Conservation (phyloP, 2,113 vertebrate genomes). For the Willisornis vidua region DNA sequence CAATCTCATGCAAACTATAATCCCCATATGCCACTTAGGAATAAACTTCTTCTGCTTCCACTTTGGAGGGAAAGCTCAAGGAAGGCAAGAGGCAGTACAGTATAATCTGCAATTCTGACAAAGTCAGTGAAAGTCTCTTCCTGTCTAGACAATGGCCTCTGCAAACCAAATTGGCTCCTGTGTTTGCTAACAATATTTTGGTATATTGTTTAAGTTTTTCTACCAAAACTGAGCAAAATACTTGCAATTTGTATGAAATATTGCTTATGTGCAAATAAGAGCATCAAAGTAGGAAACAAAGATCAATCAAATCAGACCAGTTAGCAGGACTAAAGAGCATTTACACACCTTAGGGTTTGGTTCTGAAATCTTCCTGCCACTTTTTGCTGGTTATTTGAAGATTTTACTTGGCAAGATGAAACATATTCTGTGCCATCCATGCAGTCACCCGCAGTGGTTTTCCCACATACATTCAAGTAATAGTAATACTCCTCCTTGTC, state of each 20-base stretch:
- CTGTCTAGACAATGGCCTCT: neutral
- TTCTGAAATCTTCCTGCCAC: constrained; percentile 84
- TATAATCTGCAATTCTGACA: neutral
- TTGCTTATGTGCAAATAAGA: neutral
- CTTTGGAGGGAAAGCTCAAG: neutral
- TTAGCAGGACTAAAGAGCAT: neutral
- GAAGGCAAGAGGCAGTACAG: neutral
- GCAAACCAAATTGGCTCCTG: neutral
- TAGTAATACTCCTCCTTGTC: constrained; percentile 79
- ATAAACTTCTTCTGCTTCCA: neutral
- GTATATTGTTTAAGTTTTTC: neutral
- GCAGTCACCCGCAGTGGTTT: constrained; percentile 57
- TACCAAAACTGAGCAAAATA: neutral
- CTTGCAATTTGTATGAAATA: neutral
- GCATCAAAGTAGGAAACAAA: neutral
- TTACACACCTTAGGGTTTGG: constrained; percentile 87
- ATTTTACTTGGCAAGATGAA: constrained; percentile 88
- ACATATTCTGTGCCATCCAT: neutral
- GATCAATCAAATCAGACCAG: neutral
- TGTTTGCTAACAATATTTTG: neutral
- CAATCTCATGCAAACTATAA: neutral
- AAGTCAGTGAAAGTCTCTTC: neutral
- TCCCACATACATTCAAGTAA: constrained; percentile 88
- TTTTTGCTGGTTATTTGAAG: constrained; percentile 31
- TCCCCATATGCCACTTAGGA: neutral